Evolutionary conservation across 2,113 vertebrate genomes (phyloP), one percentile per base, ranked within the genome.

Genomic region (Toxotes chatareus): DNA sequence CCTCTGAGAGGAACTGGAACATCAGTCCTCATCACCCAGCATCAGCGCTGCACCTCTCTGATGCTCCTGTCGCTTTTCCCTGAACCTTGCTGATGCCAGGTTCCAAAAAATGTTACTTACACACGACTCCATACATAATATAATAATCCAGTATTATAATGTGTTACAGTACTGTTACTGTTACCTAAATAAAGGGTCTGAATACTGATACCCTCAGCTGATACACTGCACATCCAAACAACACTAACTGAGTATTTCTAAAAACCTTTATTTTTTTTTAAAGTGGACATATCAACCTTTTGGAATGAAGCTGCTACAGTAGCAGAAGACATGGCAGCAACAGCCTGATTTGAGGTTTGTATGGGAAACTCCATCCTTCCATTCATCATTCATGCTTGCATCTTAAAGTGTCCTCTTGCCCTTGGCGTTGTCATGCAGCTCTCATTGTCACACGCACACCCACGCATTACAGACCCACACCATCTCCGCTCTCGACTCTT

Each of bases 351-450:
- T 75, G 38, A 84, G 61, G 64, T 51, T 56, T 78, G 56, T 9
- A 64, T 67, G 44, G 13, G 79, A 76, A 83, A 85, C 67, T 73
- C 53, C 76, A 89, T 91, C 84, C 82, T 44, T 60, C 80, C 53
- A 83, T 84, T 47, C 72, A 87, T 86, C 82, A 85, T 80, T 79
- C 81, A 82, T 73, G 77, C 68, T 21, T 38, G 67, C 67, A 68
- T 77, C 64, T 70, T 66, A 19, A 67, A 82, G 65, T 59, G 72
- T 73, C 80, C 61, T 68, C 57, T 83, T 34, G 75, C 51, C 77
- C 81, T 51, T 40, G 62, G 36, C 2, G n/a, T 36, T 56, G 51
- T 47, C 62, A 73, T 61, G 49, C 64, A 32, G 47, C 66, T 73
- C 65, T 56, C 60, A 0, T 23, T 34, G 76, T 70, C 80, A 38